Base-by-base conservation (phyloP, 2,888 invertebrate species). In the Chironomus tentans region DNA sequence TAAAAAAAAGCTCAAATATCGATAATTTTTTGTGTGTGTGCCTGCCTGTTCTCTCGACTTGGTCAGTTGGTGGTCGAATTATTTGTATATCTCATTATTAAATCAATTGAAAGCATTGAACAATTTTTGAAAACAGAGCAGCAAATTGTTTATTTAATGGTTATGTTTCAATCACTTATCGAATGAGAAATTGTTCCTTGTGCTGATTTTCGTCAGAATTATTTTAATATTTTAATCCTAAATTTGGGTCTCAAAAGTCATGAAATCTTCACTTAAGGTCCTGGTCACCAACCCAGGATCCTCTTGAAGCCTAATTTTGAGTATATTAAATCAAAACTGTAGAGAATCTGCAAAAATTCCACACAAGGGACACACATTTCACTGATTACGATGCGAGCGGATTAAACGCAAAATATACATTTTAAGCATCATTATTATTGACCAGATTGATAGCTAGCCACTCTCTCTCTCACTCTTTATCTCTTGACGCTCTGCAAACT, bases 371-470 rank as follows among this genome's bases (percentile, higher is more conserved):
- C 10, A 10, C 38, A 38, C 38, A 38, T 38, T 38, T 38, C 38
- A 38, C 38, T 38, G 38, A 38, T 38, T 38, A 38, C 38, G 38
- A 38, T 38, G 38, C 38, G 38, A 38, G 56, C n/a, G 65, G 65
- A 24, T 24, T 65, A 24, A 56, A 56, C 56, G 56, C 21, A 65
- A 65, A 65, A 65, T 15, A 65, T 22, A 65, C 22, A 24, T 65
- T 65, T 65, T 13, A 65, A 65, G 65, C 65, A 65, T 65, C 65
- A 65, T 65, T 65, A 38, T 38, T 38, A 65, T 21, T 65, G 65
- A 24, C 22, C 65, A 7, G 65, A 65, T 65, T 65, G 65, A 65
- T 65, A 21, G 65, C 65, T 24, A 38, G 38, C 38, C 38, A 38
- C 38, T 38, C 38, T 10, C 38, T 28, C 28, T 10, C 28, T 28